These are phyloP conservation scores for Sander lucioperca DNA, from an alignment of 2,113 vertebrate species.

Conservation along the genomic window DNA sequence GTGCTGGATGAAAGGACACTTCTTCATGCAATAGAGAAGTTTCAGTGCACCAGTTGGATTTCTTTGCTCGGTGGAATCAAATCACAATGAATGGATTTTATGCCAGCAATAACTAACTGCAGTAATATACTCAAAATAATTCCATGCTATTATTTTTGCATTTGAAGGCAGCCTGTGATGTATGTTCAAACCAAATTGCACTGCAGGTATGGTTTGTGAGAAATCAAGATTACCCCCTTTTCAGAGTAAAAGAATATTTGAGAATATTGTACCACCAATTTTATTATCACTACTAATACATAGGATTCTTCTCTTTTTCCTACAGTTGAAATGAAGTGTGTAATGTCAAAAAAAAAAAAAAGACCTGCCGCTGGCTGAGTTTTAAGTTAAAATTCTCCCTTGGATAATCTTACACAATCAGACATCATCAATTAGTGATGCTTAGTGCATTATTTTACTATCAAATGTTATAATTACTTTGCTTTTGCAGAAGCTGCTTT, in stretches of 20 bases:
- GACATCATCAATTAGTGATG: conserved; percentile 47
- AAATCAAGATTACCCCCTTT: background rate
- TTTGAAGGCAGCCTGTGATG: background rate
- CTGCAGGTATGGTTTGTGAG: background rate
- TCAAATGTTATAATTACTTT: conserved; percentile 31
- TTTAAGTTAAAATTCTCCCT: conserved; percentile 20
- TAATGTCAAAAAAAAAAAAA: background rate
- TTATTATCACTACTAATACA: background rate
- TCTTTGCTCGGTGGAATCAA: conserved; percentile 9
- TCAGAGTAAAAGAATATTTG: background rate
- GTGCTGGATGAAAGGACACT: conserved; percentile 37
- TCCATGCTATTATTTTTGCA: background rate
- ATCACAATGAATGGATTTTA: conserved; percentile 9
- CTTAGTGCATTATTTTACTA: conserved; percentile 18
- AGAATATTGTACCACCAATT: background rate
- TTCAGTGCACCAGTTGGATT: conserved; percentile 8
- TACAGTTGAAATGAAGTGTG: background rate
- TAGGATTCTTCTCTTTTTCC: background rate
- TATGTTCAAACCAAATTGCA: background rate
- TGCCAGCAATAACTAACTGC: background rate
- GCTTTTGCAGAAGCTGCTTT: conserved; percentile 15
- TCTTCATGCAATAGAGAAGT: conserved; percentile 15
- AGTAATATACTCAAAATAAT: background rate
- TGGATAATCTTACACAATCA: conserved; percentile 36
- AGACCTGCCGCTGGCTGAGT: background rate